Evolutionary conservation across 2,113 vertebrate genomes (phyloP), one percentile per base, ranked within the genome.

Genomic region (Macquaria australasica): DNA sequence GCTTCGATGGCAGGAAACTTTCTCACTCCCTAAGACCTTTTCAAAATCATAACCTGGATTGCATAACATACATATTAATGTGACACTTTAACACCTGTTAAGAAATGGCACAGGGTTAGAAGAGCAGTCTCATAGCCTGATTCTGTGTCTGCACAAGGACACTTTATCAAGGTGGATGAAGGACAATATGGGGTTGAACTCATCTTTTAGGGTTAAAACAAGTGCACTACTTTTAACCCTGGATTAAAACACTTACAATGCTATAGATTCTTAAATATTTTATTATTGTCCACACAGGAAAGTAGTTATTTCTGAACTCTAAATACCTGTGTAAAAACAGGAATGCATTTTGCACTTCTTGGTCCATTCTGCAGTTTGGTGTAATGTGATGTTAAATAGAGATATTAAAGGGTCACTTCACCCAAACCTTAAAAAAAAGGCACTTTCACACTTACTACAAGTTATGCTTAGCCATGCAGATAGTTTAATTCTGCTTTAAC

Each of bases 1-100:
- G 70, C 51, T 67, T 67, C 10, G 43, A 18, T 21, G 50, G 39
- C 39, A 73, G 71, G 70, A 73, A 31, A 53, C 12, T 34, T 41
- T 51, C 0, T 53, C 16, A 3, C 31, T 51, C 14, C 1, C 1
- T 16, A 14, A 39, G 21, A n/a, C 41, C 25, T 34, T 73, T 39
- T 74, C 50, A 67, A 21, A 67, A 74, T 60, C 45, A 53, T 11
- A 70, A 51, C 18, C 20, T 21, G 34, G 58, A 25, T 12, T 73
- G 18, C 50, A 34, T 1, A n/a, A 34, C 28, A 15, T 16, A 56
- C 14, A 21, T 50, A 37, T 48, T 56, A 20, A 67, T 41, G 28
- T 48, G 23, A 15, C 15, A 28, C 41, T 45, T 21, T 43, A 43
- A 67, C 15, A 15, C 34, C 48, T 77, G 60, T 37, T 53, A 18